Base-by-base conservation (phyloP, 2,888 invertebrate species). In the Cheiracanthium punctorium region DNA sequence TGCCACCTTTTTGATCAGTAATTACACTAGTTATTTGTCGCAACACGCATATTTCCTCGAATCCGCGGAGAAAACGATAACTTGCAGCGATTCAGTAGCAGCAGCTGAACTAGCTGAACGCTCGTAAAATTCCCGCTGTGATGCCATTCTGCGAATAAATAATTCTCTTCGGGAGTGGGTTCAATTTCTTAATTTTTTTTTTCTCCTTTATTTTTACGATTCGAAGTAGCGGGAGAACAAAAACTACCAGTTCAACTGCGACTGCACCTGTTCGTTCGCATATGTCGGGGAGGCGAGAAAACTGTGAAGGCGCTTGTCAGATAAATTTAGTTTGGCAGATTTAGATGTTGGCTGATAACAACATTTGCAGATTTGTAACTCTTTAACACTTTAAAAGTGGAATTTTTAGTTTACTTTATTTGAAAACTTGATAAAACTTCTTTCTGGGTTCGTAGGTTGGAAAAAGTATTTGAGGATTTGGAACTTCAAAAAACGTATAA, bases 21-120 rank as follows among this genome's bases (percentile, higher is more conserved):
- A 82, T 76, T 82, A 76, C 82, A 28, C 76, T 48, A 76, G 58
- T 71, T 76, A 82, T 82, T 82, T 82, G 82, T 82, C 82, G 74
- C 76, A 76, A 82, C 76, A 76, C 71, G 52, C 58, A 24, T 76
- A 75, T 82, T 72, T 82, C 82, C 76, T 82, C 82, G 82, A 82
- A 82, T 76, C 74, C 32, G 7, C 29, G 48, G 32, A 65, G 48
- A 67, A 58, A 52, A 43, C 67, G 67, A 30, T 30, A 67, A 67
- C 67, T 67, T 33, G 17, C 7, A 14, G 12, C 37, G 20, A 71
- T 67, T 41, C 67, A 24, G 43, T 58, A 29, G 71, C 69, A 48
- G 67, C 48, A 64, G 28, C 67, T 20, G 43, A 48, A 29, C 64
- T 48, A 48, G 67, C 48, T 37, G 28, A 17, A 20, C 33, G 37